A percentile compares a stretch with the other conserved stretches of the same genome.
These are phyloP conservation scores for Coptodon rendalli DNA, from an alignment of 2,113 vertebrate species.

Conservation along the genomic window DNA sequence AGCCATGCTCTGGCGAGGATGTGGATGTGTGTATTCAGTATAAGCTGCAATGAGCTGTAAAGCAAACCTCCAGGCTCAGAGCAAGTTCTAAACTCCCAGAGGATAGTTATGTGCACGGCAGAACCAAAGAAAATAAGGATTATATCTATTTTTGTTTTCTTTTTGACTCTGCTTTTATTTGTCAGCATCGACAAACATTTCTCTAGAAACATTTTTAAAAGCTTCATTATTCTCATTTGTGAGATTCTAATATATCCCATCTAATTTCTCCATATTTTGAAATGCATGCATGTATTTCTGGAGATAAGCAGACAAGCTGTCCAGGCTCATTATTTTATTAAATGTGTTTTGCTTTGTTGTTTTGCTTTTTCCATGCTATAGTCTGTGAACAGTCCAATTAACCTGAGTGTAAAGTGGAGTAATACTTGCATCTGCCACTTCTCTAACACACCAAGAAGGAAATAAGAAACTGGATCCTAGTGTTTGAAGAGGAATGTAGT, in stretches of 20 bases:
- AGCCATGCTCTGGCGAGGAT: background rate
- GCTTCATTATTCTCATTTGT: background rate
- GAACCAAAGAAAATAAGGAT: background rate
- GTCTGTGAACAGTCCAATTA: background rate
- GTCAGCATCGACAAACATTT: background rate
- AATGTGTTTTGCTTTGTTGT: background rate
- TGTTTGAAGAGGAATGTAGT: background rate
- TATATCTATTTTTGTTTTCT: background rate
- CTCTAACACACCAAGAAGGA: background rate
- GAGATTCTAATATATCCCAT: background rate
- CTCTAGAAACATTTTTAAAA: background rate
- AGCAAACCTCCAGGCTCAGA: background rate
- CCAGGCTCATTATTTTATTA: background rate
- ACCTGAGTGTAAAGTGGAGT: background rate
- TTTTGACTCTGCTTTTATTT: background rate
- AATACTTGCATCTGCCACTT: background rate
- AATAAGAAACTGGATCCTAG: background rate
- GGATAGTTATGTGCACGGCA: background rate
- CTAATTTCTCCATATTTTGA: background rate
- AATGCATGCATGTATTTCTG: background rate
- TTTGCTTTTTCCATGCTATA: background rate
- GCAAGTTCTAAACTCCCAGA: background rate
- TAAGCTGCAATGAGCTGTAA: slow-evolving; percentile 4
- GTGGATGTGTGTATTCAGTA: background rate
- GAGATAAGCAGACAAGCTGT: background rate